Conservation (phyloP, 92 coral and sea anemone species). For the Anthopleura xanthogrammica region DNA sequence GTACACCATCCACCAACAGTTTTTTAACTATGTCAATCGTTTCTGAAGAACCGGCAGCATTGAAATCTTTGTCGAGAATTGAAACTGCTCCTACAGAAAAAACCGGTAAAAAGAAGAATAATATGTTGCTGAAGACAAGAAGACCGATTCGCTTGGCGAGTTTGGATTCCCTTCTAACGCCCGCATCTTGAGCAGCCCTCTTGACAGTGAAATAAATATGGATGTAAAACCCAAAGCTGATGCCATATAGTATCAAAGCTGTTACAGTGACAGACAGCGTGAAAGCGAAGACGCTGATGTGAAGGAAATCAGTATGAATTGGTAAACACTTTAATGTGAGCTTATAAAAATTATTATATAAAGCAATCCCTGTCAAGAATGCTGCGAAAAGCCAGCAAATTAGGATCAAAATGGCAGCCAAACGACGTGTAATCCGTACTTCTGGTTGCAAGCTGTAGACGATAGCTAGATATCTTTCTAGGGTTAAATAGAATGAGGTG, state of each 20-base stretch:
- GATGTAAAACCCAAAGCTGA: slow-evolving; percentile 25
- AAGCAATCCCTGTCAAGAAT: slow-evolving; percentile 27
- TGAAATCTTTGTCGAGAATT: not conserved
- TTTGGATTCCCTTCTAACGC: slow-evolving; percentile 33
- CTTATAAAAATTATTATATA: slow-evolving; percentile 20
- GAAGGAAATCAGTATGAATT: not conserved
- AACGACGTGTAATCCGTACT: slow-evolving; percentile 16
- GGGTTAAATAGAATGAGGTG: slow-evolving; percentile 33
- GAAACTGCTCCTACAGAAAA: not conserved
- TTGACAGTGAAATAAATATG: slow-evolving; percentile 40
- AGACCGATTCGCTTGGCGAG: slow-evolving; percentile 44
- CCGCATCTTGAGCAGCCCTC: slow-evolving; percentile 33
- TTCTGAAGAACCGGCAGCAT: not conserved
- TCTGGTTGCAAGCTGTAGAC: slow-evolving; percentile 33
- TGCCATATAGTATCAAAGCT: slow-evolving; percentile 16
- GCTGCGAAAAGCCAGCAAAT: slow-evolving; percentile 14
- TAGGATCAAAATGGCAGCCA: not conserved
- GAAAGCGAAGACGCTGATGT: not conserved
- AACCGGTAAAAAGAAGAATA: slow-evolving; percentile 15
- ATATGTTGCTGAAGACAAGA: slow-evolving; percentile 30
- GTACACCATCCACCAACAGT: not conserved
- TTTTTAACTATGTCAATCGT: no score
- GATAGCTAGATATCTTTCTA: slow-evolving; percentile 45
- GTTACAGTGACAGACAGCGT: slow-evolving; percentile 8
- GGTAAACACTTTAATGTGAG: slow-evolving; percentile 15